Base-by-base conservation (phyloP, 2,113 vertebrate species). In the Eolophus roseicapilla region DNA sequence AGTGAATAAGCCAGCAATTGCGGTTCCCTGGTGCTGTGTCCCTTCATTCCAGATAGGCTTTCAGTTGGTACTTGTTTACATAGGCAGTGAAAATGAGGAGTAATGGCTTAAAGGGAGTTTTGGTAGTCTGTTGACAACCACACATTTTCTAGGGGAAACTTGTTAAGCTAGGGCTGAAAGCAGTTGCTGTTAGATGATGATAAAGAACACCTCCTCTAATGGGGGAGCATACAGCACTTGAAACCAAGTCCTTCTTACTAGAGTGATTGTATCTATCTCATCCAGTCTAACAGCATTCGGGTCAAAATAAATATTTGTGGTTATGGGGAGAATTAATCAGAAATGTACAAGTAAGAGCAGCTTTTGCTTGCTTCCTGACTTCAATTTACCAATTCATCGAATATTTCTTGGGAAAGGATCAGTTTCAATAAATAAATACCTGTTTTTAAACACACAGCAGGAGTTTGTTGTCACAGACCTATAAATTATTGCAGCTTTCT, bases 201-300 rank as follows among this genome's bases (percentile, higher is more conserved):
- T 82, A 52, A 59, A 76, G 44, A n/a, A 10, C 21, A 69, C 60
- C 57, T 76, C 50, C 16, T 69, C 37, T 46, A 59, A 59, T 13
- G 0, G 0, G 23, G 31, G 21, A 55, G 11, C 5, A 3, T 5
- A 17, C 4, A 75, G 47, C 70, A 8, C 53, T 62, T 44, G 67
- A 68, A 87, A 73, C 15, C 17, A 69, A 52, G 18, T 2, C 13
- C 31, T 85, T 88, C 33, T 59, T 57, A 65, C 53, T 44, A 39
- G 4, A 62, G 13, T 2, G 2, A 18, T n/a, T 70, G 53, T 84
- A 47, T 35, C 53, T 84, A 47, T 35, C 53, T 74, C n/a, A 50
- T 70, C 8, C 37, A 49, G n/a, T 20, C 5, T 5, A 82, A 73
- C 23, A 57, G 25, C 46, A 59, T 62, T 69, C 0, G 0, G 67